Evolutionary conservation across 2,888 invertebrate genomes (phyloP).

Genomic region (Megalurothrips usitatus): DNA sequence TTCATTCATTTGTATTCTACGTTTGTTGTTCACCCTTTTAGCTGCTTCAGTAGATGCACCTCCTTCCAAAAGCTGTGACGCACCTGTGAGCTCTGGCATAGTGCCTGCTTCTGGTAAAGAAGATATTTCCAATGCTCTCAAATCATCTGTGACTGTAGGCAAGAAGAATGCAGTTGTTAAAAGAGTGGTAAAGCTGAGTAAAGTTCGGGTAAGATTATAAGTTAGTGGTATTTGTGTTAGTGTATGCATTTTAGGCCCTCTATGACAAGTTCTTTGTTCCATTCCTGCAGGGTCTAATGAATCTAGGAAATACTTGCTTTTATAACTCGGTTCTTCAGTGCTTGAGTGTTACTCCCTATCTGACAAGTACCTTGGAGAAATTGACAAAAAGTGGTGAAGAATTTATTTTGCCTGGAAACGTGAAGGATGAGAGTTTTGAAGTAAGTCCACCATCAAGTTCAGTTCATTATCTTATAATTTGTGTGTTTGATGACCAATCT

Average conservation of each 20-base stretch:
- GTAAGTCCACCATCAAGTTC: slow-evolving; percentile 45
- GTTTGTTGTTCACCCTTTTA: no score
- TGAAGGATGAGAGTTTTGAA: slow-evolving; percentile 43
- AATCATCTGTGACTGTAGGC: no score
- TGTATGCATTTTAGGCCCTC: neutral
- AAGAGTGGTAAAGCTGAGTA: slow-evolving; percentile 32
- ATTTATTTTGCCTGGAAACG: slow-evolving; percentile 38
- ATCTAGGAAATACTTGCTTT: slow-evolving; percentile 95
- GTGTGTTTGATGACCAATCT: neutral
- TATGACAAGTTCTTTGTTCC: slow-evolving; percentile 34
- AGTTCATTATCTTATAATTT: neutral
- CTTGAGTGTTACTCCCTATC: slow-evolving; percentile 77
- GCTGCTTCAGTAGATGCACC: no score
- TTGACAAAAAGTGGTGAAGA: slow-evolving; percentile 63
- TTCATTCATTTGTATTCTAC: no score
- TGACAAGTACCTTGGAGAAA: slow-evolving; percentile 65
- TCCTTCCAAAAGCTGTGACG: no score
- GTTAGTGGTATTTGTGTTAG: neutral
- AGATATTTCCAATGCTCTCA: neutral
- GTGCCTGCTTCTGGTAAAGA: neutral
- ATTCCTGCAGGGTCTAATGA: slow-evolving; percentile 68
- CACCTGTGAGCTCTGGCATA: no score
- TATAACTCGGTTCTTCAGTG: slow-evolving; percentile 96
- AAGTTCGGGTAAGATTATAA: slow-evolving; percentile 40
- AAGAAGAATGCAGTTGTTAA: no score